phyloP scores from a whole-genome alignment of 2,888 invertebrate genomes.

The Nezara viridula region DNA sequence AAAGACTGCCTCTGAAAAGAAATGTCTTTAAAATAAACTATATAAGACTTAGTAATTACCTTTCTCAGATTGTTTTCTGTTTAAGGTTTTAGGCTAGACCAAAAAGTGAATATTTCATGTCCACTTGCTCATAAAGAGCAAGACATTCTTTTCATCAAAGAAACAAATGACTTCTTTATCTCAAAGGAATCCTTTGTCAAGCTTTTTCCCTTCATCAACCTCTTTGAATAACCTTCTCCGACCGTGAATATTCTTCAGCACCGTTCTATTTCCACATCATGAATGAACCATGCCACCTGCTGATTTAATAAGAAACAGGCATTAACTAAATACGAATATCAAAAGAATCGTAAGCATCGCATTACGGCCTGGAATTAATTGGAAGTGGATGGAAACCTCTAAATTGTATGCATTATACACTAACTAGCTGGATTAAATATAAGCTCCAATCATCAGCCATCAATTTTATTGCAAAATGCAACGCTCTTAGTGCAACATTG shows the following conservation, averaged over 20 bases:
- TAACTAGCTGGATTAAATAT: no score
- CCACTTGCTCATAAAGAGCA: not conserved
- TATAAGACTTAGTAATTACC: not conserved
- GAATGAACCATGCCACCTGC: not conserved
- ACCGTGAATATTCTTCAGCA: not conserved
- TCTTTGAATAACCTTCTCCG: slow-evolving; percentile 21
- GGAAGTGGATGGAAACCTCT: not conserved
- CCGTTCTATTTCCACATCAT: not conserved
- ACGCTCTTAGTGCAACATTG: no score
- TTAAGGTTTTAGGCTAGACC: not conserved
- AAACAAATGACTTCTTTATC: slow-evolving; percentile 43
- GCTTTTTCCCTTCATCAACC: not conserved
- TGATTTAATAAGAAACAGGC: not conserved
- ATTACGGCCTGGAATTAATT: not conserved
- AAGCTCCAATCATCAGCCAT: no score
- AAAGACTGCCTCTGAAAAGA: not conserved
- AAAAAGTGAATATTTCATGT: slow-evolving; percentile 44
- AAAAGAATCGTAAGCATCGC: not conserved
- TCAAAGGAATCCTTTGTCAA: slow-evolving; percentile 37
- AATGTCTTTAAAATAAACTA: not conserved
- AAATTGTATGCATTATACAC: no score
- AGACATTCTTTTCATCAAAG: slow-evolving; percentile 14
- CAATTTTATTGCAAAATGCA: no score
- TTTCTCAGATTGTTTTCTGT: not conserved
- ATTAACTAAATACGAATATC: not conserved